Base-by-base conservation (phyloP, 2,797 vertebrate genomes). In the Lagocephalus sceleratus region DNA sequence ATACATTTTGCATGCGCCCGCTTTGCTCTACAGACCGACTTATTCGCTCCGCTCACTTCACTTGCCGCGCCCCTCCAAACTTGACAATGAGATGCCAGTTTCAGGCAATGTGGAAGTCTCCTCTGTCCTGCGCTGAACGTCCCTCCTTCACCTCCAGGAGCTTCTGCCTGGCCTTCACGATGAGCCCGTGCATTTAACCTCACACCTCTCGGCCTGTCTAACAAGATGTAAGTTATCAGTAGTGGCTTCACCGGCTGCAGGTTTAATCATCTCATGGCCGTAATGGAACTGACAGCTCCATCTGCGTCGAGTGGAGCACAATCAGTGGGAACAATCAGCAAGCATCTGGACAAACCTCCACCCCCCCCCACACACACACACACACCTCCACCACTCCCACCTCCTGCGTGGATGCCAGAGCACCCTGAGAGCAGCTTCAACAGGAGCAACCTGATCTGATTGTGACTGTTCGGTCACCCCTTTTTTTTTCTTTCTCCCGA, bases 281-380 rank as follows among this genome's bases (percentile, higher is more conserved):
- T 74, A 78, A 74, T 81, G 71, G 63, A 82, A 67, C 73, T 85
- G 88, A 87, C 85, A 82, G 79, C 73, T 78, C 88, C 86, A 88
- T 92, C 85, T 90, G 88, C 45, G 57, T 57, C n/a, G 67, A 57
- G 76, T 61, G 73, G 62, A 59, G 67, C 73, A 74, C 73, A 78
- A 79, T 86, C 74, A 74, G 66, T 5, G 16, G 67, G 64, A 82
- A 86, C 81, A 76, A 85, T 85, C 76, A 73, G 77, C 3, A 46
- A 86, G 78, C 82, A 85, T 80, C 76, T 85, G 85, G 75, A 80
- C 57, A 55, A 54, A 58, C 39, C 46, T 35, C 48, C 35, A 61
- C 54, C 12, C 32, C 51, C 65, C 20, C 6, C 11, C 51, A 40
- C 20, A 6, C 8, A 45, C 44, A 11, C 5, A 7, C 25, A 26